A percentile compares a stretch with the other conserved stretches of the same genome.
These are phyloP conservation scores for Brachystomella parvula DNA, from an alignment of 1,140 invertebrate species.

Conservation along the genomic window DNA sequence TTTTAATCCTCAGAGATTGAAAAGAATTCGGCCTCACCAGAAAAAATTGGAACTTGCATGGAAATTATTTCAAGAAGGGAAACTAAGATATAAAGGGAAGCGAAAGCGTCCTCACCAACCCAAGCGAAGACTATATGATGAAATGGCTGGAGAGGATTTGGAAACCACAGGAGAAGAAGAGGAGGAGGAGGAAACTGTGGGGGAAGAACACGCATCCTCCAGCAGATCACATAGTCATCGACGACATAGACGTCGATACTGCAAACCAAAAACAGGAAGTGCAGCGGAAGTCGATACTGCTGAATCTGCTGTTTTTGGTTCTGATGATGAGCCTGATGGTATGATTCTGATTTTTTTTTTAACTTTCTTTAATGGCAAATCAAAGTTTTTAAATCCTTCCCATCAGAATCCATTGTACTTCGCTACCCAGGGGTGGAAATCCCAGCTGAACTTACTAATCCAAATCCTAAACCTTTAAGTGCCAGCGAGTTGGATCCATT, in stretches of 20 bases:
- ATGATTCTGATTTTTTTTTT: not conserved
- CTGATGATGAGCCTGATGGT: constrained; percentile 25
- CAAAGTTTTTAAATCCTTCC: not conserved
- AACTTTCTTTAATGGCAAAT: not conserved
- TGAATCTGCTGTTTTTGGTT: constrained; percentile 3
- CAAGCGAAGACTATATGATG: not conserved
- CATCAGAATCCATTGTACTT: constrained; percentile 16
- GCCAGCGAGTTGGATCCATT: constrained; percentile 20
- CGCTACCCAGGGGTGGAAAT: constrained; percentile 21
- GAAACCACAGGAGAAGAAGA: constrained; percentile 2
- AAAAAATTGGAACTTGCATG: constrained; percentile 25
- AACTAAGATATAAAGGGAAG: constrained; percentile 24
- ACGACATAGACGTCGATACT: not conserved
- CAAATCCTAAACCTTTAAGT: constrained; percentile 15
- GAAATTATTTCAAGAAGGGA: constrained; percentile 24
- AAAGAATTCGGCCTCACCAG: constrained; percentile 23
- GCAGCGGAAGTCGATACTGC: not conserved
- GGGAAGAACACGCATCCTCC: not conserved
- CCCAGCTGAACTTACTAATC: constrained; percentile 14
- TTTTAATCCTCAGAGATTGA: constrained; percentile 1
- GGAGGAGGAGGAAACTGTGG: not conserved
- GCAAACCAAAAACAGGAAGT: constrained; percentile 3
- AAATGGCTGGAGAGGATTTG: not conserved
- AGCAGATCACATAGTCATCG: too few species aligned
- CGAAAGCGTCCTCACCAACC: not conserved